Evolutionary conservation across 1,140 invertebrate genomes (phyloP).

Genomic region (Acyrthosiphon pisum): DNA sequence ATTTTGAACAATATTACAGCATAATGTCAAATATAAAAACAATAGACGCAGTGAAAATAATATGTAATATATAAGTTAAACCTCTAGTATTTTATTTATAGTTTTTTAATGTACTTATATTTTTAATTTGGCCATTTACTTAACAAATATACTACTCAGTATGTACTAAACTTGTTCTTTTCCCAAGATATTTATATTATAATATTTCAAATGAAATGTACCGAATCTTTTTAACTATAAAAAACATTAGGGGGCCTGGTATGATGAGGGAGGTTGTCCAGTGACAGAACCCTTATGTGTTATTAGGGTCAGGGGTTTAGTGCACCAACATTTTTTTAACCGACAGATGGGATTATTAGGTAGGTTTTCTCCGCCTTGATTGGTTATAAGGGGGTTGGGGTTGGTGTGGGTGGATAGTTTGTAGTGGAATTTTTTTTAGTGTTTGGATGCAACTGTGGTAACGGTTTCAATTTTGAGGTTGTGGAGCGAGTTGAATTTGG

Average conservation of each 20-base stretch:
- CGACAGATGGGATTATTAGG: too few relatives aligned
- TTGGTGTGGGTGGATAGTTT: too few relatives aligned
- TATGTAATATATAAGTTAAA: neutral
- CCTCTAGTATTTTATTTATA: neutral
- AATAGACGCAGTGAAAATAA: neutral
- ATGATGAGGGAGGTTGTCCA: too few relatives aligned
- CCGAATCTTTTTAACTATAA: neutral
- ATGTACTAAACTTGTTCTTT: neutral
- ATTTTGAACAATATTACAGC: neutral
- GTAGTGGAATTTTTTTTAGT: too few relatives aligned
- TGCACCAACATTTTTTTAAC: too few relatives aligned
- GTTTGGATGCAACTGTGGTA: too few relatives aligned
- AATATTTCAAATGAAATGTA: neutral
- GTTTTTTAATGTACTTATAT: constrained; percentile 32
- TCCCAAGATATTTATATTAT: neutral
- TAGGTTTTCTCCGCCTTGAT: too few relatives aligned
- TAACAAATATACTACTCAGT: constrained; percentile 20
- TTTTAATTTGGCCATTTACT: constrained; percentile 39
- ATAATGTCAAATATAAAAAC: neutral
- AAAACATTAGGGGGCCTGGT: neutral
- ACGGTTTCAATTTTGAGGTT: too few relatives aligned
- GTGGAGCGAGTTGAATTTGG: too few relatives aligned
- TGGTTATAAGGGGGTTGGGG: too few relatives aligned
- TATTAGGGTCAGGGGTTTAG: too few relatives aligned
- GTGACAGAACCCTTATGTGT: too few relatives aligned